phyloP scores from a whole-genome alignment of 2,113 vertebrate genomes.

The Blennius ocellaris region DNA sequence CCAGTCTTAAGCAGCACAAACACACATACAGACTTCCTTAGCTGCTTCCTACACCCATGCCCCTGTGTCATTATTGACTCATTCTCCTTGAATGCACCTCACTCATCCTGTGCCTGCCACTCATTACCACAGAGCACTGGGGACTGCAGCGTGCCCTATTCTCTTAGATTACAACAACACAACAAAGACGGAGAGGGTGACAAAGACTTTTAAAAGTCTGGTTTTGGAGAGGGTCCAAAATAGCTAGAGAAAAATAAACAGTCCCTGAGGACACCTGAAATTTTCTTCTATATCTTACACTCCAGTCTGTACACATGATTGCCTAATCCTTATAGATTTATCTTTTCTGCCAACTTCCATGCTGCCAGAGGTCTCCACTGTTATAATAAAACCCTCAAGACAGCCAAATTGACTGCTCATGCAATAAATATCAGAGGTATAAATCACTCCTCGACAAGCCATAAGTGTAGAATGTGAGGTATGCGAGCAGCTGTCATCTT shows the following conservation, averaged over 20 bases:
- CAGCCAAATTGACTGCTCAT: slow-evolving; percentile 51
- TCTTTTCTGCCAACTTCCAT: slow-evolving; percentile 42
- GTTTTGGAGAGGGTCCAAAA: slow-evolving; percentile 22
- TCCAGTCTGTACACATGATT: slow-evolving; percentile 49
- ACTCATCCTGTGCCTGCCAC: slow-evolving; percentile 70
- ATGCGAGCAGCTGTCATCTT: slow-evolving; percentile 52
- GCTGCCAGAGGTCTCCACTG: slow-evolving; percentile 38
- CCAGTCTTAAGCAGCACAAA: slow-evolving; percentile 26
- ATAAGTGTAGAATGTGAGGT: slow-evolving; percentile 53
- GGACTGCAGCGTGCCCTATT: slow-evolving; percentile 53
- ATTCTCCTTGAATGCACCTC: slow-evolving; percentile 79
- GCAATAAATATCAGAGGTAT: slow-evolving; percentile 46
- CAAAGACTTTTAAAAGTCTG: neutral
- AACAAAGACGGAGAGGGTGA: slow-evolving; percentile 16
- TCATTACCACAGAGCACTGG: slow-evolving; percentile 70
- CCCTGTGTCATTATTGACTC: slow-evolving; percentile 73
- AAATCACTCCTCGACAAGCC: slow-evolving; percentile 60
- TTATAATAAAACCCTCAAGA: slow-evolving; percentile 48
- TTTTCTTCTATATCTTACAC: slow-evolving; percentile 3
- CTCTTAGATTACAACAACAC: slow-evolving; percentile 51
- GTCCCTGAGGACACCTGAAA: neutral
- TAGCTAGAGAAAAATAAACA: too few species aligned
- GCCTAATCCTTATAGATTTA: slow-evolving; percentile 42
- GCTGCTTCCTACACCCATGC: slow-evolving; percentile 65
- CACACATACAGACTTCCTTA: slow-evolving; percentile 55